Evolutionary conservation across 2,113 vertebrate genomes (phyloP), one percentile per base, ranked within the genome.

Genomic region (Sinocyclocheilus anshuiensis): DNA sequence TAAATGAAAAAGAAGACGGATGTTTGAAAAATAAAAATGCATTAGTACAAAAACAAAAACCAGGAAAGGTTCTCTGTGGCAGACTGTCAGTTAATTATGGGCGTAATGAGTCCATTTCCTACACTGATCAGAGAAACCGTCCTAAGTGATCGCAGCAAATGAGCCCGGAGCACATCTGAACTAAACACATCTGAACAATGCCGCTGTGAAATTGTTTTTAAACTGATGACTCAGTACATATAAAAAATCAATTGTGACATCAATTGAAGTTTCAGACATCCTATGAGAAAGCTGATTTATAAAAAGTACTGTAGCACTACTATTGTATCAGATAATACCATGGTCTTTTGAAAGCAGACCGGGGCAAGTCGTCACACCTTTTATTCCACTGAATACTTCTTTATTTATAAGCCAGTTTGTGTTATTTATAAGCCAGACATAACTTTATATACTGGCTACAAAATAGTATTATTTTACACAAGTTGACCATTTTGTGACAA

Each of bases 81-180:
- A 77, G 22, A 69, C 26, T n/a, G 15, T 45, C 50, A 33, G 84
- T 79, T 83, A 86, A 89, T 85, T 81, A 82, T 29, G 80, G 55
- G 13, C 16, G 6, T 82, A 69, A 82, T 63, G 29, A 18, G 59
- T 87, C 88, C 86, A 87, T 87, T 87, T 89, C 77, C 77, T 53
- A 82, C 81, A 48, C 16, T 61, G 77, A 59, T 77, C 26, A n/a
- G 50, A 81, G 29, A 39, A 63, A 67, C 55, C n/a, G 10, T 24
- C 29, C 22, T 55, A 75, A 74, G 63, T 36, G 15, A 80, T 71
- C 1, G 2, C 65, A 80, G 8, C 18, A 65, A 71, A 55, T 57
- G 50, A 80, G 67, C 48, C 9, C 10, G 24, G 29, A 85, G 63
- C 77, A 53, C n/a, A 7, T 57, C 4, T 53, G 77, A 82, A 59